Evolutionary conservation across 64 coral and sea anemone genomes (phyloP), one percentile per base, ranked within the genome.

Genomic region (Platygyra sinensis): DNA sequence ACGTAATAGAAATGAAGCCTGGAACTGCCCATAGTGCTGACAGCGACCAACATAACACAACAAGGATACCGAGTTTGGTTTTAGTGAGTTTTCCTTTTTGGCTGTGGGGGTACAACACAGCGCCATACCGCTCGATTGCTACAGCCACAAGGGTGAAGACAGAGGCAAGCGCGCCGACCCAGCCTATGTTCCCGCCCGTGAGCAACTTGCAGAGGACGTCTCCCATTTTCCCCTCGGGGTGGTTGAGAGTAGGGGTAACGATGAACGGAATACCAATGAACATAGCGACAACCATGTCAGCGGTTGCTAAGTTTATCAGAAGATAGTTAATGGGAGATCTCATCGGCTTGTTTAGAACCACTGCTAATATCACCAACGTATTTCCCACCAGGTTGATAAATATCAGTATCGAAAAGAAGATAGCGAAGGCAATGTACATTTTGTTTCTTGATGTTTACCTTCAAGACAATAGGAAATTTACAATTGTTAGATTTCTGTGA

Each of bases 81-180:
- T 77, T 86, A 6, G 91, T 63, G n/a, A 90, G 86, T 78, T 78
- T 96, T 46, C 83, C 76, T 74, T 62, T 75, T 10, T 31, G 75
- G 31, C 95, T 92, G 30, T 96, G 83, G 0, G 95, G 95, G 52
- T 90, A 82, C 22, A 96, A 51, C 15, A 96, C 93, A 1, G 95
- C 95, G 49, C 82, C 89, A 25, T 90, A 92, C 13, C 95, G 76
- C 49, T 96, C 95, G 74, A 93, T 80, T 49, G 95, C 95, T 16
- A 96, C 90, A 1, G 91, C 88, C 8, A 96, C 91, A 1, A 96
- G 82, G 0, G 95, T 93, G 31, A 80, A 90, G 0, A 88, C 91
- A 15, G 95, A 93, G 24, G 95, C 95, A 33, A 93, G 88, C 8
- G 91, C 95, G 3, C 95, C 95, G 67, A 93, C 54, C 95, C 95